A percentile compares a stretch with the other conserved stretches of the same genome.
phyloP scores from a whole-genome alignment of 2,797 vertebrate genomes.

The Bufotes viridis region DNA sequence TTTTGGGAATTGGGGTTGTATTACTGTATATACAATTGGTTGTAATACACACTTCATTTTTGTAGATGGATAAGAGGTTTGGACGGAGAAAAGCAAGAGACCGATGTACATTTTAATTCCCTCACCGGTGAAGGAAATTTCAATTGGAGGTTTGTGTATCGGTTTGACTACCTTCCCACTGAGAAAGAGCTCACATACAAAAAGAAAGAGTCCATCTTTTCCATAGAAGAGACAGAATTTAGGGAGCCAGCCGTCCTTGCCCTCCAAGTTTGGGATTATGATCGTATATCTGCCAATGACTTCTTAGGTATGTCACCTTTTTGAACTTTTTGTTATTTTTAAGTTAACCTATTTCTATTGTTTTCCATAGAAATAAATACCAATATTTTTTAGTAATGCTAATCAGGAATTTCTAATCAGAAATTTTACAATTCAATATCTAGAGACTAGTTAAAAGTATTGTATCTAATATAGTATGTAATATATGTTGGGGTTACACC shows the following conservation, averaged over 20 bases:
- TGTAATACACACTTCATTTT: neutral
- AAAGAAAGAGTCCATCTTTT: conserved; percentile 88
- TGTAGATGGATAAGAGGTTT: conserved; percentile 94
- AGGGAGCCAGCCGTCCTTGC: conserved; percentile 85
- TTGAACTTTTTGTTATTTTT: neutral
- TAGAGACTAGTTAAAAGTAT: too few relatives aligned
- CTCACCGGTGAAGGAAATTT: conserved; percentile 95
- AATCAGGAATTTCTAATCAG: too few relatives aligned
- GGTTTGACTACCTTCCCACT: conserved; percentile 89
- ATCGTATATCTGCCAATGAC: conserved; percentile 89
- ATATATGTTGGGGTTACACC: too few relatives aligned
- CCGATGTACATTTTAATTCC: conserved; percentile 94
- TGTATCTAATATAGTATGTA: too few relatives aligned
- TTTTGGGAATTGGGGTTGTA: too few relatives aligned
- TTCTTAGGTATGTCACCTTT: conserved; percentile 83
- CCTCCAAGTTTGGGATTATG: conserved; percentile 95
- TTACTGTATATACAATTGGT: too few relatives aligned
- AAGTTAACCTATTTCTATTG: neutral
- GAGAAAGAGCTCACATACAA: conserved; percentile 90
- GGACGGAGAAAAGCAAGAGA: conserved; percentile 92
- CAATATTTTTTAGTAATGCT: too few relatives aligned
- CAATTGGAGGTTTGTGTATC: conserved; percentile 93
- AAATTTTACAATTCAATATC: too few relatives aligned
- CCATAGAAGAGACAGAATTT: conserved; percentile 88
- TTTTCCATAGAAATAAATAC: neutral